These are phyloP conservation scores for Nicator chloris DNA, from an alignment of 2,113 vertebrate species.

Conservation along the genomic window DNA sequence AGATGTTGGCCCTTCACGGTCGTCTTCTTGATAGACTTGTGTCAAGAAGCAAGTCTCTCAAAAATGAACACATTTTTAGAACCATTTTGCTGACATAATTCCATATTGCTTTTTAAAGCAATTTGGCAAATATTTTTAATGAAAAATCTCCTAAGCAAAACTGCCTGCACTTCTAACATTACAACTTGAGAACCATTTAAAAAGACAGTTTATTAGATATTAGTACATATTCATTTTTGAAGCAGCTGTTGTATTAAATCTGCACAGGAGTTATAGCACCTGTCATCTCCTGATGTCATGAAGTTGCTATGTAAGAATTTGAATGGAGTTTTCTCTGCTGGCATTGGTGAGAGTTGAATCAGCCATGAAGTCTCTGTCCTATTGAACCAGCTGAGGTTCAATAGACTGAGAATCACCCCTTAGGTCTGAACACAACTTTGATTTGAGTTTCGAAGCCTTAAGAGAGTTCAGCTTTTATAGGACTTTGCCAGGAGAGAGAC, in stretches of 20 bases:
- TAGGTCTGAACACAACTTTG: background rate
- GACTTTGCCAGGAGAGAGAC: background rate
- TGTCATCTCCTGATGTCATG: conserved; percentile 22
- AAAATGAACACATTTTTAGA: background rate
- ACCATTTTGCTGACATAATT: background rate
- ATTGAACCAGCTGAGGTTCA: background rate
- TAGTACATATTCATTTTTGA: background rate
- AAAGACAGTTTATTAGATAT: background rate
- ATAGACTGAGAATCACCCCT: background rate
- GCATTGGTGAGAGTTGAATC: background rate
- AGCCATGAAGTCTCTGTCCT: background rate
- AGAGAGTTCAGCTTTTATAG: background rate
- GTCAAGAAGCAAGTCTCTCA: background rate
- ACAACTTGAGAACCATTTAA: background rate
- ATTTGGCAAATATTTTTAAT: background rate
- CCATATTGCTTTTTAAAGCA: background rate
- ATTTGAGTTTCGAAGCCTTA: background rate
- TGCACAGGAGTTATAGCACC: background rate
- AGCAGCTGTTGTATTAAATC: conserved; percentile 30
- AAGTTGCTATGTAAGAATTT: background rate
- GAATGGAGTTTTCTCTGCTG: background rate
- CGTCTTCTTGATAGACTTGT: background rate
- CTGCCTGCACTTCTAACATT: background rate
- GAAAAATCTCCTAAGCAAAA: background rate
- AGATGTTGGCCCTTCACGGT: background rate